phyloP scores from a whole-genome alignment of 2,113 vertebrate genomes.

The Pionites leucogaster region DNA sequence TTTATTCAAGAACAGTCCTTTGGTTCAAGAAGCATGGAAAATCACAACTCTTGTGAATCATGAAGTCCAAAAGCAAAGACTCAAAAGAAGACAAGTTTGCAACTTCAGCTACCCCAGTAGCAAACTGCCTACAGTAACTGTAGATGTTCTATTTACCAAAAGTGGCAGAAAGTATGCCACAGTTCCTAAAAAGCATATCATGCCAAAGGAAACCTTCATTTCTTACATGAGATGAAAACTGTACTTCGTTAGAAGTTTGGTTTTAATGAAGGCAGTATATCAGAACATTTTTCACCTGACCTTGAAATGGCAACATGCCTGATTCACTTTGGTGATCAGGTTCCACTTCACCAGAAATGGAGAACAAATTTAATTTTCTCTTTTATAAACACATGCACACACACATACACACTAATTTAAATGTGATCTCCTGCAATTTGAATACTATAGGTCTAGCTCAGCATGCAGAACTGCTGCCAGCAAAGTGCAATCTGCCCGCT shows the following conservation, averaged over 20 bases:
- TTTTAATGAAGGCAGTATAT: not conserved
- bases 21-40: not conserved
- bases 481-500: not conserved
- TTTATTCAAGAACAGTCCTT: constrained; percentile 3
- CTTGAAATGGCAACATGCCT: not conserved
- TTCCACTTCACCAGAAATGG: not conserved
- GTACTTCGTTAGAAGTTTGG: not conserved
- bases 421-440: constrained; percentile 5
- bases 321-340: not conserved
- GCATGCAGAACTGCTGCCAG: not conserved
- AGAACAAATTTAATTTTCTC: constrained; percentile 11
- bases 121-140: not conserved
- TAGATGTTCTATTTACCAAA: not conserved
- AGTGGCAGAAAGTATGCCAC: not conserved
- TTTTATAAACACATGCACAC: not conserved
- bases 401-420: not conserved
- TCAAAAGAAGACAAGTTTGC: not conserved
- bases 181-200: not conserved
- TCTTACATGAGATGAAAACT: not conserved
- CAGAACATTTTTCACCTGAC: not conserved
- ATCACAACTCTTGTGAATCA: not conserved
- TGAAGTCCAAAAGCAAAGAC: not conserved
- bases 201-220: not conserved
- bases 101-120: not conserved
- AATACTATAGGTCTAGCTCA: not conserved